Percentiles rank a stretch among this genome's conserved stretches.
These are phyloP conservation scores for Argyrosomus japonicus DNA, from an alignment of 2,113 vertebrate species.

Conservation along the genomic window DNA sequence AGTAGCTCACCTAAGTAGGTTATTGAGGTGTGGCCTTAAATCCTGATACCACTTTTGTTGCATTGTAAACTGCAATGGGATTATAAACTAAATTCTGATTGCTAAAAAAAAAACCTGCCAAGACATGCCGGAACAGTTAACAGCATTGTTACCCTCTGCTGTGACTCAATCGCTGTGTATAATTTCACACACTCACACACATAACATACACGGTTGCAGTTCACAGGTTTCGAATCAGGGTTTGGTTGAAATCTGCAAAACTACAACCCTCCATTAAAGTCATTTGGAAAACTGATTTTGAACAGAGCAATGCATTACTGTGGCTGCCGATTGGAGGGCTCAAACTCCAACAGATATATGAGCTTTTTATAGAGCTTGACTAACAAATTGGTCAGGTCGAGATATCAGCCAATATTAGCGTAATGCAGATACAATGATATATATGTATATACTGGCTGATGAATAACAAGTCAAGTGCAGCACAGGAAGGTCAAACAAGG, in stretches of 20 bases:
- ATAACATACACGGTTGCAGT: neutral
- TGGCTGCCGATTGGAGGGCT: neutral
- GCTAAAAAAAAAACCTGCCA: slow-evolving; percentile 13
- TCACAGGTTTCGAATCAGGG: neutral
- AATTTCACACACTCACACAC: neutral
- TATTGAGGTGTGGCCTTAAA: neutral
- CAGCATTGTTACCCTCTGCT: neutral
- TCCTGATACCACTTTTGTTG: too few relatives aligned
- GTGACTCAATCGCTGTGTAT: neutral
- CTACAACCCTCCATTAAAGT: neutral
- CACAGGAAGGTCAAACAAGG: neutral
- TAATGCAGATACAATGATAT: neutral
- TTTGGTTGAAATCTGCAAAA: neutral
- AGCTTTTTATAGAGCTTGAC: neutral
- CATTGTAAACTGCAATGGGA: neutral
- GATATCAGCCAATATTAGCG: neutral
- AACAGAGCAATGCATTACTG: neutral
- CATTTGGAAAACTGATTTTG: neutral
- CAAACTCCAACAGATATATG: neutral
- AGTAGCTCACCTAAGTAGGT: neutral
- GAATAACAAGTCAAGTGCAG: neutral
- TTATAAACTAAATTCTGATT: neutral
- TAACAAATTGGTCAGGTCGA: neutral
- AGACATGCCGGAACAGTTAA: neutral
- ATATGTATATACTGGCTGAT: too few relatives aligned